A percentile compares a stretch with the other conserved stretches of the same genome.
Conservation (phyloP, 2,888 invertebrate species). For the Cheilosia soror region DNA sequence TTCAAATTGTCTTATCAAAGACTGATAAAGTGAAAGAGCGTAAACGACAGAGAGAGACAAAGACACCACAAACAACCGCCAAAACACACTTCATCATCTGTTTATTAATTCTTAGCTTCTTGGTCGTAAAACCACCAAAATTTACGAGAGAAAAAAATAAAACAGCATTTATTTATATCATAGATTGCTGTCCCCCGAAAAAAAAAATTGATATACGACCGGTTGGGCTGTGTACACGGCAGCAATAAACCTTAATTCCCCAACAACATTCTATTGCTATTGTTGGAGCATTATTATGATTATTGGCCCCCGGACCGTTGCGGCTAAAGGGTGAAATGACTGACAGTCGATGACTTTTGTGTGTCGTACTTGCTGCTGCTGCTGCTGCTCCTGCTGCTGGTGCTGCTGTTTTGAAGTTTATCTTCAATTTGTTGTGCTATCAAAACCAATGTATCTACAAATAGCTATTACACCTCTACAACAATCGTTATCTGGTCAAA, state of each 20-base stretch:
- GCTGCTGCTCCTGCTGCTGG: neutral
- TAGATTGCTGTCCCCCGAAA: slow-evolving; percentile 46
- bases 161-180: slow-evolving; percentile 20
- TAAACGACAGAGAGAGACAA: neutral
- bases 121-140: slow-evolving; percentile 45
- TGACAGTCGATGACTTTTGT: slow-evolving; percentile 49
- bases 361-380: slow-evolving; percentile 21
- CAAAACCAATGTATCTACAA: slow-evolving; percentile 58
- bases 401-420: slow-evolving; percentile 45
- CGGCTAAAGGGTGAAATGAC: slow-evolving; percentile 44
- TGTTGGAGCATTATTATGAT: slow-evolving; percentile 64
- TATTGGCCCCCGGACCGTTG: slow-evolving; percentile 34
- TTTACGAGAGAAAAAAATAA: slow-evolving; percentile 5
- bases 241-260: slow-evolving; percentile 62
- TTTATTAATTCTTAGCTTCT: slow-evolving; percentile 44
- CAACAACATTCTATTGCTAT: slow-evolving; percentile 52
- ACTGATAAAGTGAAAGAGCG: slow-evolving; percentile 9
- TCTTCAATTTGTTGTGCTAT: slow-evolving; percentile 37
- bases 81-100: slow-evolving; percentile 7
- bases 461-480: slow-evolving; percentile 62
- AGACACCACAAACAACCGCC: neutral
- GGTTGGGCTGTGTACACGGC: slow-evolving; percentile 31
- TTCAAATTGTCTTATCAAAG: slow-evolving; percentile 13
- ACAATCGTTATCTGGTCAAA: slow-evolving; percentile 63
- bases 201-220: slow-evolving; percentile 55